Conservation (phyloP, 2,797 vertebrate genomes). For the Furcifer pardalis region DNA sequence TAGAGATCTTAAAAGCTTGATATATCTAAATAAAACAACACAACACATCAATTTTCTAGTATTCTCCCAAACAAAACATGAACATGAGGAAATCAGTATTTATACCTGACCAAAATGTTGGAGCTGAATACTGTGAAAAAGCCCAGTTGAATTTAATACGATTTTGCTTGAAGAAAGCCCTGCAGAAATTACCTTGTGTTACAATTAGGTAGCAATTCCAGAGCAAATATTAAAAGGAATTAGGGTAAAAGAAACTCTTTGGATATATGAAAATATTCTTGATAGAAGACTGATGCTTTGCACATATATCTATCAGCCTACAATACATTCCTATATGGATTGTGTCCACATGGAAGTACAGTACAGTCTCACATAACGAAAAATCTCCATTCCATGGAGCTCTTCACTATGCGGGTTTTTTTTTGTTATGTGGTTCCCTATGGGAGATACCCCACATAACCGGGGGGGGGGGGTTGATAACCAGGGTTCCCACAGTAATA, state of each 20-base stretch:
- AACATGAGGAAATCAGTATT: conserved; percentile 21
- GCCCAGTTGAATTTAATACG: conserved; percentile 83
- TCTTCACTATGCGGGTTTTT: no score
- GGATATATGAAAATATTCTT: neutral
- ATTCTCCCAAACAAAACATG: conserved; percentile 18
- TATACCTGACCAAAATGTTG: conserved; percentile 90
- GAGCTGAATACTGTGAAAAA: conserved; percentile 86
- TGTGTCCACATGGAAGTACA: neutral
- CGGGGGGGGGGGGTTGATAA: no score
- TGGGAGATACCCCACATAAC: no score
- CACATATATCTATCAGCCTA: neutral
- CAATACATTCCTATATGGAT: neutral
- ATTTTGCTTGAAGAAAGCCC: conserved; percentile 85
- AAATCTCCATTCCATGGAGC: no score
- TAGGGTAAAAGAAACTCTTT: neutral
- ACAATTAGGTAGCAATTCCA: conserved; percentile 47
- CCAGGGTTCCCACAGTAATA: no score
- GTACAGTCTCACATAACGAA: no score
- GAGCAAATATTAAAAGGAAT: neutral
- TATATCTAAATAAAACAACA: conserved; percentile 82
- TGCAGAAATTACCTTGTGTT: conserved; percentile 66
- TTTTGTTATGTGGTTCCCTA: no score
- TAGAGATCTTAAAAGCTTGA: conserved; percentile 90
- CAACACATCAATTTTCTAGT: conserved; percentile 31
- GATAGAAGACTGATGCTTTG: neutral